Conservation (phyloP, 2,888 invertebrate genomes). For the Ectemnius lituratus region DNA sequence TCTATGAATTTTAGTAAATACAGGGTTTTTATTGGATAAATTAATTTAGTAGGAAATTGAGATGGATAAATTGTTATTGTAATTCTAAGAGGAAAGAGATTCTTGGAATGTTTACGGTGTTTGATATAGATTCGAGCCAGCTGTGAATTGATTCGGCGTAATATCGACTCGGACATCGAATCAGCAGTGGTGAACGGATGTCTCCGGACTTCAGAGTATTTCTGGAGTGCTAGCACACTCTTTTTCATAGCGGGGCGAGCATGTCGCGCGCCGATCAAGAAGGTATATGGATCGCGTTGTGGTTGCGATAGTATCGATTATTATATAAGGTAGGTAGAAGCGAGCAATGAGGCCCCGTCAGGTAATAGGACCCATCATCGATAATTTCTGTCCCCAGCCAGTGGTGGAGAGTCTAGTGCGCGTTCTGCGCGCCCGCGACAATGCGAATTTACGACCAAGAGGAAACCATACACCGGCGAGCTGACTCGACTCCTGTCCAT, state of each 20-base stretch:
- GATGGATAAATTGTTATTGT: too few species aligned
- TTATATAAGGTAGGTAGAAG: conserved; percentile 44
- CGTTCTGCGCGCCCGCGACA: conserved; percentile 15
- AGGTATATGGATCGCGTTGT: conserved; percentile 34
- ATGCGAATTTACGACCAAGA: conserved; percentile 21
- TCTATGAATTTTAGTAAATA: too few species aligned
- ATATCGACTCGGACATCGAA: too few species aligned
- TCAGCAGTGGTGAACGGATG: too few species aligned
- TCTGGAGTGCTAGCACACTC: neutral
- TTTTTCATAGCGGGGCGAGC: neutral
- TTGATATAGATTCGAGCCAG: too few species aligned
- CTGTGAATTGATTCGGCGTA: too few species aligned
- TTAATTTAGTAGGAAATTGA: too few species aligned
- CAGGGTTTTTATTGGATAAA: too few species aligned
- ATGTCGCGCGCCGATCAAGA: conserved; percentile 20
- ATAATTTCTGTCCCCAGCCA: conserved; percentile 49
- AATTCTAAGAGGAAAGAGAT: too few species aligned
- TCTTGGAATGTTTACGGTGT: too few species aligned
- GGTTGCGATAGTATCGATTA: conserved; percentile 51
- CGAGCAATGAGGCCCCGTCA: conserved; percentile 37
- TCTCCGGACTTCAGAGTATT: too few species aligned
- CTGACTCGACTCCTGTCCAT: neutral
- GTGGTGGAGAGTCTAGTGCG: conserved; percentile 12
- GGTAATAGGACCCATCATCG: conserved; percentile 44
- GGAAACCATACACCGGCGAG: conserved; percentile 1